Evolutionary conservation across 2,888 invertebrate species (phyloP), one percentile per base, ranked within the genome.

Genomic region (Heliothis peltigera): DNA sequence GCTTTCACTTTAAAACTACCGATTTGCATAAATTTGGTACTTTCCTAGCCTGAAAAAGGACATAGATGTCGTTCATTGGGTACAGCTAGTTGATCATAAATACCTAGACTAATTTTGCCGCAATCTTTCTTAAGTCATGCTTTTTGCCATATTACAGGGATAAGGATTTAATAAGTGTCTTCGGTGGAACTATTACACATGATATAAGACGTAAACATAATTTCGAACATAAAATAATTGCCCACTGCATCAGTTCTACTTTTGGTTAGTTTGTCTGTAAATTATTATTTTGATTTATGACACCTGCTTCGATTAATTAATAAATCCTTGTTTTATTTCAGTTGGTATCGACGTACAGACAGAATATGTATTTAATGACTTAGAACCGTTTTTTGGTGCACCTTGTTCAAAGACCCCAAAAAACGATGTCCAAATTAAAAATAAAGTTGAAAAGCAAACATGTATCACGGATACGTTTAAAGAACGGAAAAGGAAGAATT

Each of bases 211-310:
- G 95, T 64, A 90, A 91, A 78, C 87, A 90, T 55, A 79, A 70
- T 22, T 84, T 82, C 51, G 92, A 94, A 73, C 90, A 95, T 67
- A 92, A 91, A 79, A 88, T 96, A 60, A 85, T 87, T 58, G 95
- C 93, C 21, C 92, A 96, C 83, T 95, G 96, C 69, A 91, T 97
- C 49, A 96, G 96, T 80, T 95, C 96, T 49, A 92, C 86, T 72
- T 95, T 95, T 89, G 96, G 96, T 96, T 88, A 88, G 82, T 80
- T 21, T 47, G 39, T 17, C 58, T 44, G 8, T 39, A 2, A 44
- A 61, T 32, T 22, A 59, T 62, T 57, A 19, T 42, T 19, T 58
- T 4, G 5, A 55, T 15, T 28, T 25, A 8, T 25, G 8, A 7
- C 8, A 25, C 8, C 8, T 25, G 6, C 5, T 7, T 25, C 10